Base-by-base conservation (phyloP, 2,113 vertebrate genomes). In the Leuciscus idus region DNA sequence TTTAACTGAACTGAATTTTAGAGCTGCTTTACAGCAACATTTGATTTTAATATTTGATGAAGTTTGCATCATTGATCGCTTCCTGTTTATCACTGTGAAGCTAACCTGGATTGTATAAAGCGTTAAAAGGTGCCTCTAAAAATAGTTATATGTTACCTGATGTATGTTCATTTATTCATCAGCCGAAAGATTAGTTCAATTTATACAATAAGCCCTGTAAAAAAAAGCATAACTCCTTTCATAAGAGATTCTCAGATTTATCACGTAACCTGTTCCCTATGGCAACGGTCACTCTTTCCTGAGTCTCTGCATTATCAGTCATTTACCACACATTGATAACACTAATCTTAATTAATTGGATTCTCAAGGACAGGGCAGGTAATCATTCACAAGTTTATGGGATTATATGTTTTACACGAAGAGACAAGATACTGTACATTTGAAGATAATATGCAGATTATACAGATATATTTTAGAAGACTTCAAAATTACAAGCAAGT, bases 381-480 rank as follows among this genome's bases (percentile, higher is more conserved):
- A 83, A 83, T 88, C 73, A 88, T 88, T 85, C 76, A 85, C 87
- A 64, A 48, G 17, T 33, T 8, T 72, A 55, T 33, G 13, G 68
- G 17, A 48, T 61, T 59, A 50, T n/a, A 50, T 15, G 55, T 43
- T 0, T 33, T 57, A 68, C 13, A 39, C 13, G 4, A 26, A 73
- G 13, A 61, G 11, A 59, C 5, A 57, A 23, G 2, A 81, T 48
- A 48, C n/a, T 64, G 78, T 80, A 80, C 52, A 57, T 39, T 7
- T 79, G 19, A 79, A 15, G 19, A 61, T 61, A 61, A 4, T 28
- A 28, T 17, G 13, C 50, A 12, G 26, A 64, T 28, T 28, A 64
- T 12, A 28, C 10, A 61, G 9, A 11, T 61, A 57, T 26, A 26
- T 26, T 62, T 26, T 26, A 26, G 1, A 28, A 64, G n/a, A 64